Conservation (phyloP, 2,113 vertebrate species). For the Caranx melampygus region DNA sequence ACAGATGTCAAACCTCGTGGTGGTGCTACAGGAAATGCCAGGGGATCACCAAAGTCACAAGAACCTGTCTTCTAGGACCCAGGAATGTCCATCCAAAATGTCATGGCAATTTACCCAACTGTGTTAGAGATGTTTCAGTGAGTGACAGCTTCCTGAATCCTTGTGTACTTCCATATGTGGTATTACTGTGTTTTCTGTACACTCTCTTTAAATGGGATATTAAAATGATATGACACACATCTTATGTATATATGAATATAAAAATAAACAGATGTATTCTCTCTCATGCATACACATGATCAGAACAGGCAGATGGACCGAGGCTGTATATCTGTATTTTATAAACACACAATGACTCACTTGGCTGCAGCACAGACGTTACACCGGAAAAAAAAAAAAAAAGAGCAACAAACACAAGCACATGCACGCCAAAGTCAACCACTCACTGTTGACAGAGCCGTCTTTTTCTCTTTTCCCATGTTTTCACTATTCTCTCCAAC, state of each 20-base stretch:
- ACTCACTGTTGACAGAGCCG: slow-evolving; percentile 28
- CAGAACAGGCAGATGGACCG: slow-evolving; percentile 22
- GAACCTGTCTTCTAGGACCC: neutral
- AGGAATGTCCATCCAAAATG: neutral
- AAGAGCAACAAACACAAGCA: neutral
- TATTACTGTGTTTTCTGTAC: neutral
- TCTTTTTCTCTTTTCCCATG: slow-evolving; percentile 1
- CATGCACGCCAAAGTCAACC: slow-evolving; percentile 20
- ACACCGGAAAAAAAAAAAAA: neutral
- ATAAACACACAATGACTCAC: slow-evolving; percentile 41
- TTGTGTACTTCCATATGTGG: neutral
- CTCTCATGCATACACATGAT: neutral
- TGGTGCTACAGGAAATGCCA: no score
- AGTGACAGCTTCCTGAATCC: neutral
- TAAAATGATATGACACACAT: neutral
- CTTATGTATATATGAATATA: neutral
- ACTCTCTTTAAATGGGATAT: neutral
- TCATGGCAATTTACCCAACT: neutral
- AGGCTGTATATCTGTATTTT: slow-evolving; percentile 20
- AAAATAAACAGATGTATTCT: slow-evolving; percentile 20
- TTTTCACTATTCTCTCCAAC: slow-evolving; percentile 22
- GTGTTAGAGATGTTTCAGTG: neutral
- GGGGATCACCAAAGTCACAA: no score
- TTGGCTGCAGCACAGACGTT: neutral
- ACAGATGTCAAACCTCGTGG: no score